These are phyloP conservation scores for Blastomussa wellsi DNA, from an alignment of 92 coral and sea anemone species.

Conservation along the genomic window DNA sequence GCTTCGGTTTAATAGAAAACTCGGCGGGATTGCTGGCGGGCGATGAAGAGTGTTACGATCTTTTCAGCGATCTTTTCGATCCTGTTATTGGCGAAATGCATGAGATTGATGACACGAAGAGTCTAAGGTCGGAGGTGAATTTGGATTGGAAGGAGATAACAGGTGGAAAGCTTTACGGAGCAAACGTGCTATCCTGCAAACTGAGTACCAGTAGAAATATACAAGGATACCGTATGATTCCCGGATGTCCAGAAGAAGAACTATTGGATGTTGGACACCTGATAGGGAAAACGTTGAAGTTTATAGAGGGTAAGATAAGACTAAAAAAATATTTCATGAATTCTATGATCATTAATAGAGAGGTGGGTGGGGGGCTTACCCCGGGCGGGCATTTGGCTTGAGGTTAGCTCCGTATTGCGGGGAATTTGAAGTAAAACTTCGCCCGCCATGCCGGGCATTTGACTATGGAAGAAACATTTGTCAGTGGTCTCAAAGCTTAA, in stretches of 20 bases:
- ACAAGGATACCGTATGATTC: conserved; percentile 34
- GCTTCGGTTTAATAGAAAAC: not conserved
- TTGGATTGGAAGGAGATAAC: conserved; percentile 49
- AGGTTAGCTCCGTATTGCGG: too few relatives aligned
- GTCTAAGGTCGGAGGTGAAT: conserved; percentile 5
- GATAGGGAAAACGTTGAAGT: not conserved
- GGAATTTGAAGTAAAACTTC: too few relatives aligned
- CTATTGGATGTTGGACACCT: conserved; percentile 3
- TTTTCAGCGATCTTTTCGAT: conserved; percentile 52
- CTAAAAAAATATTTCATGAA: not conserved
- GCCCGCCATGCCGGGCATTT: too few relatives aligned
- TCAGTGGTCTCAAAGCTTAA: too few relatives aligned
- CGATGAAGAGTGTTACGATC: conserved; percentile 63
- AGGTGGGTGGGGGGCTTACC: too few relatives aligned
- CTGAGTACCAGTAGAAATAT: conserved; percentile 50
- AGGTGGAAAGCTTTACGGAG: conserved; percentile 36
- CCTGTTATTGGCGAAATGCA: conserved; percentile 38
- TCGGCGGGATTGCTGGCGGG: conserved; percentile 31
- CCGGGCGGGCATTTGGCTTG: too few relatives aligned
- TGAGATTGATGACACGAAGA: not conserved
- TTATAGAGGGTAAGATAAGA: conserved; percentile 3
- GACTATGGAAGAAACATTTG: too few relatives aligned
- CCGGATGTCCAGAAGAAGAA: conserved; percentile 6
- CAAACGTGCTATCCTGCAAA: conserved; percentile 39
- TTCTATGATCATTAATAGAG: not conserved